A percentile compares a stretch with the other conserved stretches of the same genome.
Conservation (phyloP, 1,140 invertebrate species). For the Latrodectus geometricus region DNA sequence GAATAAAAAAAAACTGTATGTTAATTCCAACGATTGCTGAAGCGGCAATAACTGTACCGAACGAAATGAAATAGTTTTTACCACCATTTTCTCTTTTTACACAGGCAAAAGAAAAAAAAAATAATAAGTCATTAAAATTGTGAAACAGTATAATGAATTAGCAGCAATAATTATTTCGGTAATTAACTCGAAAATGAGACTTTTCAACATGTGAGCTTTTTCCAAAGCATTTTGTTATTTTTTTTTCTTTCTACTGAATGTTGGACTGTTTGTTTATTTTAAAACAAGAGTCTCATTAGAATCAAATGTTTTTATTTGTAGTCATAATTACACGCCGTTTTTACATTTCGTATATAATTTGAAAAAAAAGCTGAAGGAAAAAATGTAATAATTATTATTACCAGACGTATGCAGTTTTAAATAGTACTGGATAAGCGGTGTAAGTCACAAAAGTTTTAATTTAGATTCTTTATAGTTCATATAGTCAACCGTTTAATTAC, state of each 20-base stretch:
- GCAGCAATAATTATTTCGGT: slow-evolving; percentile 48
- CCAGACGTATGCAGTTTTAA: neutral
- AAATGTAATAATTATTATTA: neutral
- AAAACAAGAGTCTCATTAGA: neutral
- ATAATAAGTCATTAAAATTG: neutral
- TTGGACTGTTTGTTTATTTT: neutral
- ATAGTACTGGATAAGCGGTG: neutral
- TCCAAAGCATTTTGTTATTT: neutral
- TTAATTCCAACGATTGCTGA: neutral
- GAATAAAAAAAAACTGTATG: neutral
- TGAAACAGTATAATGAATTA: neutral
- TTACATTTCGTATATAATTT: neutral
- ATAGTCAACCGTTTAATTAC: too few relatives aligned
- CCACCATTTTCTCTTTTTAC: neutral
- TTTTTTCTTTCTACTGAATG: too few relatives aligned
- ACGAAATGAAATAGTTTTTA: neutral
- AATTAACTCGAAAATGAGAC: slow-evolving; percentile 52
- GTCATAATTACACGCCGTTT: slow-evolving; percentile 12
- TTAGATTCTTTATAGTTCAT: too few relatives aligned
- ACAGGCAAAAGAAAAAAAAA: neutral
- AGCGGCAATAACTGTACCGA: neutral
- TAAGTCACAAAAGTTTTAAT: neutral
- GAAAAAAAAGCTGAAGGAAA: neutral
- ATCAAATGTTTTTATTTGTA: neutral
- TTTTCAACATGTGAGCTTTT: slow-evolving; percentile 22